A percentile compares a stretch with the other conserved stretches of the same genome.
Evolutionary conservation across 2,888 invertebrate genomes (phyloP).

Genomic region (Hedychridium roseum): DNA sequence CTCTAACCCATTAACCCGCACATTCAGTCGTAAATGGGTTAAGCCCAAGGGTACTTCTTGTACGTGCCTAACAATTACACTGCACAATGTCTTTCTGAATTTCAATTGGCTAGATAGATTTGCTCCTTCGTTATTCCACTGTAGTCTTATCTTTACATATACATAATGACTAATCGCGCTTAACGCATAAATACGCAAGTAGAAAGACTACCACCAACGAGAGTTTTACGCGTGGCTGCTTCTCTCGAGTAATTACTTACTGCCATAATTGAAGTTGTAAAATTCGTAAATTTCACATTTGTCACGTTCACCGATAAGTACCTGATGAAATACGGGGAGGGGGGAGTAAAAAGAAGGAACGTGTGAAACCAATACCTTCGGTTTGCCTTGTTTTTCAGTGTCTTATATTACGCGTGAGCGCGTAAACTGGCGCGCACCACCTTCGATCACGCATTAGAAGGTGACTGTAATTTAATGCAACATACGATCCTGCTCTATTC

Average conservation of each 20-base stretch:
- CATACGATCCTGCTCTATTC: too few relatives aligned
- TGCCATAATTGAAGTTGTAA: too few relatives aligned
- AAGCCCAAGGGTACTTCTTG: slow-evolving; percentile 35
- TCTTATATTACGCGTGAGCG: too few relatives aligned
- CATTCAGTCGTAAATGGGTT: slow-evolving; percentile 37
- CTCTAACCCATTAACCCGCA: slow-evolving; percentile 43
- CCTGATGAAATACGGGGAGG: background rate
- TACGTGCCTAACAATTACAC: slow-evolving; percentile 5
- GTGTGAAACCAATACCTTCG: too few relatives aligned
- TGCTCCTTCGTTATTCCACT: slow-evolving; percentile 21
- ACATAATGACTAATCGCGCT: background rate
- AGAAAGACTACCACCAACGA: background rate
- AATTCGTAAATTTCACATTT: background rate
- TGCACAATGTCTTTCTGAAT: slow-evolving; percentile 33
- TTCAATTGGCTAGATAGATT: slow-evolving; percentile 40
- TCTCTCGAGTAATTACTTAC: too few relatives aligned
- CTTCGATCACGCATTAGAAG: too few relatives aligned
- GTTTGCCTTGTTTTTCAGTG: too few relatives aligned
- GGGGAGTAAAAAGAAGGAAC: background rate
- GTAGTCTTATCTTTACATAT: background rate
- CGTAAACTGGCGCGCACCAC: too few relatives aligned
- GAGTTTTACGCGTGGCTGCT: background rate
- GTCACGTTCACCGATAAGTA: background rate
- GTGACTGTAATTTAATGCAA: too few relatives aligned
- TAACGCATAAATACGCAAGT: background rate